Evolutionary conservation across 2,888 invertebrate species (phyloP).

Genomic region (Strigamia crassipes): DNA sequence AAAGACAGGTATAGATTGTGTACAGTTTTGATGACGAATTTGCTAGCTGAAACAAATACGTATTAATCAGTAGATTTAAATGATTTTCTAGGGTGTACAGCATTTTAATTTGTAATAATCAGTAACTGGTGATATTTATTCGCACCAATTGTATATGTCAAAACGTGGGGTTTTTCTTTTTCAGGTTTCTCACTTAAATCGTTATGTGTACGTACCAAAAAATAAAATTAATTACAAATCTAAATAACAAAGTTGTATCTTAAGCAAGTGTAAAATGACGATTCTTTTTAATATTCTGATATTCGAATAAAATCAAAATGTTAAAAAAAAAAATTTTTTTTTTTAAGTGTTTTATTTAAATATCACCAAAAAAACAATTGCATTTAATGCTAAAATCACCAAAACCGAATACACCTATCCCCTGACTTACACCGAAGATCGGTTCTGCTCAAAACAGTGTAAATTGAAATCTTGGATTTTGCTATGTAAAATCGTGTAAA

Average conservation of each 20-base stretch:
- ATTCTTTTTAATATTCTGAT: conserved; percentile 28
- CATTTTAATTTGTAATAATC: conserved; percentile 18
- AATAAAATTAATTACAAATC: not conserved
- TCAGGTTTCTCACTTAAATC: conserved; percentile 3
- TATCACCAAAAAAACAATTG: no score
- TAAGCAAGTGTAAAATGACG: conserved; percentile 8
- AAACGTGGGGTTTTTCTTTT: not conserved
- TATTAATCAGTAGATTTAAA: conserved; percentile 1
- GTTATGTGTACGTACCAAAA: conserved; percentile 20
- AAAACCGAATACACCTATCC: no score
- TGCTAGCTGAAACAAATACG: not conserved
- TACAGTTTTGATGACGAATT: not conserved
- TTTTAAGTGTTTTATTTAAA: no score
- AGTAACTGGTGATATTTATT: conserved; percentile 29
- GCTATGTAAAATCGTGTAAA: no score
- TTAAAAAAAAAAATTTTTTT: not conserved
- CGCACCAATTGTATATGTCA: conserved; percentile 34
- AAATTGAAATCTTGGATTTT: no score
- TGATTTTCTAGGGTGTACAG: conserved; percentile 36
- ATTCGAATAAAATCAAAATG: conserved; percentile 34
- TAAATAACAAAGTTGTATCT: not conserved
- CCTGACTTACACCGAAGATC: no score
- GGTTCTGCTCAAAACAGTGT: no score
- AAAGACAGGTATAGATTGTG: conserved; percentile 15
- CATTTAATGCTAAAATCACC: no score